Evolutionary conservation across 1,140 invertebrate species (phyloP), one percentile per base, ranked within the genome.

Genomic region (Phthorimaea operculella): DNA sequence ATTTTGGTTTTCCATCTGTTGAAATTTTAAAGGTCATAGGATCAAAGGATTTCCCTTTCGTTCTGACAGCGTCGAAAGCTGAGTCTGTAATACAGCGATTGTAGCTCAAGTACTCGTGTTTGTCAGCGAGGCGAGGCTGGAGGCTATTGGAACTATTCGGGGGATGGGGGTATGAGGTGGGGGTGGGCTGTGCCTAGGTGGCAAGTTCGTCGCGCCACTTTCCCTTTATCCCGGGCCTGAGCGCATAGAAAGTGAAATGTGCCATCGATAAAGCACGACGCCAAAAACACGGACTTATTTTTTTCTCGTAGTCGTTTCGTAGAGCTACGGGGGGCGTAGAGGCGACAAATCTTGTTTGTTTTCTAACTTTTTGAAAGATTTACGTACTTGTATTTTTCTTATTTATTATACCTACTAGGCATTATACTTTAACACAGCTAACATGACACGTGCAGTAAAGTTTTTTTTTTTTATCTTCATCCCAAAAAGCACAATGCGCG

Each of bases 201-300:
- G 52, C 15, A 49, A 52, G 42, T n/a, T 52, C 52, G 63, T 53
- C 61, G 66, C 60, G 64, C 63, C 61, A 56, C 51, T 60, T 62
- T 61, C 51, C 50, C 50, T 57, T 50, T 56, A 55, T 45, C 55
- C 51, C 21, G 33, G 58, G 42, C 60, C 60, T 52, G 63, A 48
- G 58, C 61, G 66, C 66, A 69, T 66, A 63, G 63, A 57, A 34
- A 65, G 62, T 52, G 54, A 66, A 67, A 70, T 63, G 62, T 70
- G 62, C 56, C 68, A 51, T 56, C 60, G 62, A 69, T 66, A 65
- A 69, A 66, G 60, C 60, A 59, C 49, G 47, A 36, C 59, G 59
- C 63, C 59, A 62, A 59, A 66, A 64, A 62, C 59, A 64, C 60
- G 55, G 57, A 62, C 52, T 63, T 61, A 57, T 59, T 59, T 28